Evolutionary conservation across 2,888 invertebrate species (phyloP).

Genomic region (Oligia latruncula): DNA sequence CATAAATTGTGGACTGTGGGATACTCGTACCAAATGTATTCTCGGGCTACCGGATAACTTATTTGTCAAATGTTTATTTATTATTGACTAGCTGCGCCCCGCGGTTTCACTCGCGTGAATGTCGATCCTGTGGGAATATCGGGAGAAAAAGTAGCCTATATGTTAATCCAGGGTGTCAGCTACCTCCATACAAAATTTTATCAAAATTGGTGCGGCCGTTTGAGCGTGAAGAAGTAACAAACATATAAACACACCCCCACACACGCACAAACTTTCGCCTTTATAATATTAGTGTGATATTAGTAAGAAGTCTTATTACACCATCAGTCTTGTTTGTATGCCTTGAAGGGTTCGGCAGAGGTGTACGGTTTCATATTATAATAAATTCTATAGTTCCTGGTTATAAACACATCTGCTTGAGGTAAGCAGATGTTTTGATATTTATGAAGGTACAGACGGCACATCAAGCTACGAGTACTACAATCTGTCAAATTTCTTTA

Average conservation of each 20-base stretch:
- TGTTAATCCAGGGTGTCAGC: too few species aligned
- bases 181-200: too few species aligned
- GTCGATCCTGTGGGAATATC: too few species aligned
- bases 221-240: too few species aligned
- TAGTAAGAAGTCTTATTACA: not conserved
- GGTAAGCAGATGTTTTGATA: not conserved
- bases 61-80: slow-evolving; percentile 25
- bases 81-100: not conserved
- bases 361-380: slow-evolving; percentile 3
- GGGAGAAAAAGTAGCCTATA: too few species aligned
- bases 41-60: slow-evolving; percentile 15
- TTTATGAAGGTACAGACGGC: not conserved
- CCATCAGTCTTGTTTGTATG: not conserved
- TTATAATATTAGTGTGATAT: not conserved
- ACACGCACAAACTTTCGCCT: too few species aligned
- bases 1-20: slow-evolving; percentile 23
- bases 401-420: not conserved
- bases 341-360: not conserved
- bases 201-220: too few species aligned
- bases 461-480: too few species aligned
- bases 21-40: slow-evolving; percentile 13
- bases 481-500: too few species aligned
- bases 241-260: too few species aligned
- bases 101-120: too few species aligned
- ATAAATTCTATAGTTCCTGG: slow-evolving; percentile 14